These are phyloP conservation scores for Paracyclopina nana DNA, from an alignment of 1,140 invertebrate genomes.

Conservation along the genomic window DNA sequence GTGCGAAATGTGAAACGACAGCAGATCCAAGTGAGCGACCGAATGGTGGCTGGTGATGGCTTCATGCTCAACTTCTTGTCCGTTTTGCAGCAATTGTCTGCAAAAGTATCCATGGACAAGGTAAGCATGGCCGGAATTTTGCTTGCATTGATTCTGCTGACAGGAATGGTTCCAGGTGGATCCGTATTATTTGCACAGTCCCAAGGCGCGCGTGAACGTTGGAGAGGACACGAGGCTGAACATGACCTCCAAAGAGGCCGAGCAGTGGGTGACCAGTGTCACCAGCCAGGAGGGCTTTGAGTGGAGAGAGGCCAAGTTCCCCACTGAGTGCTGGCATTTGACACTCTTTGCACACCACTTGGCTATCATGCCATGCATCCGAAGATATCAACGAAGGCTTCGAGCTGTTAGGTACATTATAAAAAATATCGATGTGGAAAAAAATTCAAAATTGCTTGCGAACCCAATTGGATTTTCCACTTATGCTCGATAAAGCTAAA, in stretches of 20 bases:
- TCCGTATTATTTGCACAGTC: conserved; percentile 6
- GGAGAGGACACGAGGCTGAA: conserved; percentile 10
- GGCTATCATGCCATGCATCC: conserved; percentile 60
- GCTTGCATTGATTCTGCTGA: too few relatives aligned
- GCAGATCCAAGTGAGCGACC: conserved; percentile 51
- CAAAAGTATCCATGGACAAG: conserved; percentile 43
- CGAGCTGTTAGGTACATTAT: too few relatives aligned
- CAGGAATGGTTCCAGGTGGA: too few relatives aligned
- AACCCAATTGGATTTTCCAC: too few relatives aligned
- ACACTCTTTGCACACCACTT: conserved; percentile 83
- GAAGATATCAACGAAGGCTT: conserved; percentile 61
- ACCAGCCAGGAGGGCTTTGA: conserved; percentile 26
- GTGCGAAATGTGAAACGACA: conserved; percentile 62
- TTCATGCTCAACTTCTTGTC: conserved; percentile 83
- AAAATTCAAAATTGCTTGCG: too few relatives aligned
- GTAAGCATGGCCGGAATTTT: too few relatives aligned
- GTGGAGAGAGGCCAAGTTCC: conserved; percentile 63
- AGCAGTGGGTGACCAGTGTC: conserved; percentile 6
- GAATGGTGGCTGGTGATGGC: conserved; percentile 64
- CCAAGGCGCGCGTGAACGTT: not conserved
- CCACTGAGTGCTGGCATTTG: conserved; percentile 89
- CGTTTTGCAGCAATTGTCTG: conserved; percentile 63
- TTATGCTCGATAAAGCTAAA: too few relatives aligned
- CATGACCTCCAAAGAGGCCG: conserved; percentile 5
- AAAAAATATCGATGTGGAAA: too few relatives aligned